Base-by-base conservation (phyloP, 2,888 invertebrate genomes). In the Tuberolachnus salignus region DNA sequence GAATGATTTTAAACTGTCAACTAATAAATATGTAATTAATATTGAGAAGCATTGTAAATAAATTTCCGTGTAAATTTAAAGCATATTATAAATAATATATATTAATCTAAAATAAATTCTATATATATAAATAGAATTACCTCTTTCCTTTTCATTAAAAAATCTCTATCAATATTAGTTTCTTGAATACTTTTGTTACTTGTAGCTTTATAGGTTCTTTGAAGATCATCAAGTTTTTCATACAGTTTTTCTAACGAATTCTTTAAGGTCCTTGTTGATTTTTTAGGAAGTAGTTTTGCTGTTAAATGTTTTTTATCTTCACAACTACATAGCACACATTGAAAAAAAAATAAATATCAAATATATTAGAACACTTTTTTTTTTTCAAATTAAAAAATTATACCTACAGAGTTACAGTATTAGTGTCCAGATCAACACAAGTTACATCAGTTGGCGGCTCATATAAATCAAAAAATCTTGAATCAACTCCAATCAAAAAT, bases 361-460 rank as follows among this genome's bases (percentile, higher is more conserved):
- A 4, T 34, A 23, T 11, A 66, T 57, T 57, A 34, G 11, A 80
- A 57, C 19, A 11, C 51, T 73, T 75, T 67, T n/a, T n/a, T 13
- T 42, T 42, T 34, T 34, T 34, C 6, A 4, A 34, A 34, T 34
- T 44, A 59, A 81, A 55, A 69, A 49, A 75, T 9, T 70, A 72
- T 74, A 87, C 90, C 87, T 86, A 93, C 86, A 86, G 91, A 81
- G 95, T 95, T 82, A 99, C 95, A 83, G 95, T 95, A 85, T 96
- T 96, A 0, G 99, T 99, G 85, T 99, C 99, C 84, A 99, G 89
- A 88, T 99, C 98, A 69, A 99, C 94, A 86, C 98, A 99, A 70
- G 95, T 97, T 11, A 99, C 98, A 87, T 99, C 98, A 19, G 91
- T 88, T 44, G 99, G 99, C 44, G 97, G 98, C 85, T 97, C 96